These are phyloP conservation scores for Mythimna ferrago DNA, from an alignment of 2,888 invertebrate genomes.

Conservation along the genomic window DNA sequence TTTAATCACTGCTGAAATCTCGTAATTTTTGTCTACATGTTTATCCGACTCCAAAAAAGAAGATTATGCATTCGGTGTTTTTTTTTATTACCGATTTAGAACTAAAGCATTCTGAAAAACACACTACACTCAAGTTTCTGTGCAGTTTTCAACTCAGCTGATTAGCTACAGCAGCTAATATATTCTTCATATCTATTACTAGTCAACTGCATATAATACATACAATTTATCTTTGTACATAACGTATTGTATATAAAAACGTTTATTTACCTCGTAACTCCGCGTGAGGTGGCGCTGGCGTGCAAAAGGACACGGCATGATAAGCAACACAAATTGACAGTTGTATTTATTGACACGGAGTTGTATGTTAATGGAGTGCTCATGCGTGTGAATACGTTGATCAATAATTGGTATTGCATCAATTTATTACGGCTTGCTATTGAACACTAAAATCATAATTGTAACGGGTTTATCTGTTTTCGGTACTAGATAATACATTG, in stretches of 20 bases:
- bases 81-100: neutral
- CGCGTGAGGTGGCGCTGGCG: constrained; percentile 90
- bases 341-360: constrained; percentile 45
- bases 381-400: neutral
- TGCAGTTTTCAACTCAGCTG: neutral
- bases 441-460: too few species aligned
- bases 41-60: neutral
- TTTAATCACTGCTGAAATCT: neutral
- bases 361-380: constrained; percentile 41
- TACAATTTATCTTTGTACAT: constrained; percentile 31
- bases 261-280: constrained; percentile 89
- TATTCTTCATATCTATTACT: neutral
- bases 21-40: neutral
- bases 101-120: neutral
- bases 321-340: constrained; percentile 80
- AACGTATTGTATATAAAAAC: constrained; percentile 57
- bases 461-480: too few species aligned
- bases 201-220: constrained; percentile 22
- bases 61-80: neutral
- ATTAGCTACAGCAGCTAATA: constrained; percentile 16
- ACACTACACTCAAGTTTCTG: neutral
- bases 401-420: neutral
- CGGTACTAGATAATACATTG: neutral
- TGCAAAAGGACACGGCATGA: constrained; percentile 88
- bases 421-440: too few species aligned